These are phyloP conservation scores for Actinia tenebrosa DNA, from an alignment of 64 coral and sea anemone species.

Conservation along the genomic window DNA sequence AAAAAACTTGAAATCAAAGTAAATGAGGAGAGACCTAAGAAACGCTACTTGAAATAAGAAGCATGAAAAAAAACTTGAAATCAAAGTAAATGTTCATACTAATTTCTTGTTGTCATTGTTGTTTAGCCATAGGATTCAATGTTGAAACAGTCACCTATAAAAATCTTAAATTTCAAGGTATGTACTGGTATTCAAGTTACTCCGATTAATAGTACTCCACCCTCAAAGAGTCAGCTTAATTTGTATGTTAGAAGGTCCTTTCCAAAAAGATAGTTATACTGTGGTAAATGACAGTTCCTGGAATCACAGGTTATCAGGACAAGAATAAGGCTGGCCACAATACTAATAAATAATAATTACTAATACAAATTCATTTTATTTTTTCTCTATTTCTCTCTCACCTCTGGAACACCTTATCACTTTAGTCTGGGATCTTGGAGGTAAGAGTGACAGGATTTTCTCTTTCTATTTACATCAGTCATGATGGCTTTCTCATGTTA, in stretches of 20 bases:
- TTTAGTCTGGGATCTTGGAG: constrained; percentile 96
- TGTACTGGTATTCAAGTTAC: not conserved
- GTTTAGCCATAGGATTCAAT: constrained; percentile 97
- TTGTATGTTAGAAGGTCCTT: no score
- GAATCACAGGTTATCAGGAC: no score
- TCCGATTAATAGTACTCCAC: not conserved
- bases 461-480: no score
- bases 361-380: not conserved
- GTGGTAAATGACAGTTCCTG: no score
- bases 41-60: not conserved
- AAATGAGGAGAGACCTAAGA: not conserved
- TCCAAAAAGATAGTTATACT: no score
- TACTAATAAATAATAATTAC: no score
- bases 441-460: constrained; percentile 28
- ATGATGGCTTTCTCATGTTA: no score
- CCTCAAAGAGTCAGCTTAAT: no score
- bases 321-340: no score
- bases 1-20: not conserved
- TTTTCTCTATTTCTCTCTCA: constrained; percentile 20
- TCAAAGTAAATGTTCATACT: not conserved
- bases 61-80: not conserved
- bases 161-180: constrained; percentile 98
- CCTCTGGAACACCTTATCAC: not conserved
- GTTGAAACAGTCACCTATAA: constrained; percentile 99
- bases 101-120: constrained; percentile 8